A percentile compares a stretch with the other conserved stretches of the same genome.
These are phyloP conservation scores for Pristionchus entomophagus DNA, from an alignment of 2,888 invertebrate genomes.

Conservation along the genomic window DNA sequence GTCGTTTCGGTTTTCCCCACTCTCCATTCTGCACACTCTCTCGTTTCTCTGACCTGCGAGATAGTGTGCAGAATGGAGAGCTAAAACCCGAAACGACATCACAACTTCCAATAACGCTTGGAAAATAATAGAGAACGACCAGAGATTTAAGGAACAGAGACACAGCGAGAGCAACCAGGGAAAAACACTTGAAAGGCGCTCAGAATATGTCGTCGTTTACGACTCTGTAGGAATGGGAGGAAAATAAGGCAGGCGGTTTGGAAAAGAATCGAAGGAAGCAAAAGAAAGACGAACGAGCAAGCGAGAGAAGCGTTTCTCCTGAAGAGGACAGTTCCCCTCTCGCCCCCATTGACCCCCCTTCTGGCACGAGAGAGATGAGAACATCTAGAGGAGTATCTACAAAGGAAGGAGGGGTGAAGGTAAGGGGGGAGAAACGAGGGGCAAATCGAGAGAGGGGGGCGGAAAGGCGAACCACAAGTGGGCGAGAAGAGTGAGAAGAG, in stretches of 20 bases:
- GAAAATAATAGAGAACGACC: background rate
- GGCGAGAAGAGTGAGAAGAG: background rate
- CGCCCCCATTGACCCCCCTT: background rate
- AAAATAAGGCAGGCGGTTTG: background rate
- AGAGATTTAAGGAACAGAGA: too few relatives aligned
- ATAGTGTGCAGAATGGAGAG: too few relatives aligned
- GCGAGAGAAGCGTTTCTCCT: background rate
- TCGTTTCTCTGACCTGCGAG: too few relatives aligned
- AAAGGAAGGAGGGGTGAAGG: background rate
- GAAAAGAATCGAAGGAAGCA: background rate
- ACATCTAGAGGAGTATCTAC: background rate
- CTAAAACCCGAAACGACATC: too few relatives aligned
- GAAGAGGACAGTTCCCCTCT: constrained; percentile 26
- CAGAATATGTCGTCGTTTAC: background rate
- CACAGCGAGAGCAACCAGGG: background rate
- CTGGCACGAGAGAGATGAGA: constrained; percentile 17
- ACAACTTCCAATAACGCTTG: too few relatives aligned
- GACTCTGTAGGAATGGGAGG: constrained; percentile 14
- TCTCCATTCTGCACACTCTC: too few relatives aligned
- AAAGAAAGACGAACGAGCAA: background rate
- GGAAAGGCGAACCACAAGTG: background rate
- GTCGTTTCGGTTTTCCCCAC: too few relatives aligned
- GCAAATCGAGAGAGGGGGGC: constrained; percentile 3
- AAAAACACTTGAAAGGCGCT: background rate
- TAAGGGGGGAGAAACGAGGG: background rate